Conservation (phyloP, 2,113 vertebrate species). For the Petrocephalus zakoni region DNA sequence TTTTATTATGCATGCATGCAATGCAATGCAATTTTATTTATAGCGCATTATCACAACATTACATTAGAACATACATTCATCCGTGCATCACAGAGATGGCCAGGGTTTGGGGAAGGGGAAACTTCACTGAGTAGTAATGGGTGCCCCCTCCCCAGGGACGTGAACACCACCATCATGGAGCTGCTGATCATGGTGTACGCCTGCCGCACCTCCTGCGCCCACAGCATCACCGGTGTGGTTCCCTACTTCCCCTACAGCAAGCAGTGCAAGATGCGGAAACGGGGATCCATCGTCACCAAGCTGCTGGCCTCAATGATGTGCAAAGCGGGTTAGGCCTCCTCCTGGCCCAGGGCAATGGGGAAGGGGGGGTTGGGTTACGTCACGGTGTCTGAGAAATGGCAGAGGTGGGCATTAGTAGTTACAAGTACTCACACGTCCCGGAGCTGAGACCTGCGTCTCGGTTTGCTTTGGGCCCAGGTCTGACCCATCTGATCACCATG, state of each 20-base stretch:
- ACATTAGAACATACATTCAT: too few species aligned
- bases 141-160: conserved; percentile 60
- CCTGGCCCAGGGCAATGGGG: not conserved
- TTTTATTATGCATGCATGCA: not conserved
- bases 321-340: conserved; percentile 75
- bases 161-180: conserved; percentile 94
- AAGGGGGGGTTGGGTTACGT: not conserved
- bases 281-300: conserved; percentile 97
- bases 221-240: conserved; percentile 90
- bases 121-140: not conserved
- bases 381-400: not conserved
- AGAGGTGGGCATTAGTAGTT: not conserved
- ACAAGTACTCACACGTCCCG: too few species aligned
- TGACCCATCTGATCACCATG: conserved; percentile 97
- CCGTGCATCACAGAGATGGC: not conserved
- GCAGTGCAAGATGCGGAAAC: conserved; percentile 98
- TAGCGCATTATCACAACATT: too few species aligned
- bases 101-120: not conserved
- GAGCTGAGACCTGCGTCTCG: not conserved
- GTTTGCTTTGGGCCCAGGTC: conserved; percentile 56
- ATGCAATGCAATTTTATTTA: too few species aligned
- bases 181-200: conserved; percentile 97
- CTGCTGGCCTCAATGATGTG: conserved; percentile 98
- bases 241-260: conserved; percentile 99
- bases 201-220: conserved; percentile 89